Evolutionary conservation across 1,140 invertebrate genomes (phyloP).

Genomic region (Zaprionus taronus): DNA sequence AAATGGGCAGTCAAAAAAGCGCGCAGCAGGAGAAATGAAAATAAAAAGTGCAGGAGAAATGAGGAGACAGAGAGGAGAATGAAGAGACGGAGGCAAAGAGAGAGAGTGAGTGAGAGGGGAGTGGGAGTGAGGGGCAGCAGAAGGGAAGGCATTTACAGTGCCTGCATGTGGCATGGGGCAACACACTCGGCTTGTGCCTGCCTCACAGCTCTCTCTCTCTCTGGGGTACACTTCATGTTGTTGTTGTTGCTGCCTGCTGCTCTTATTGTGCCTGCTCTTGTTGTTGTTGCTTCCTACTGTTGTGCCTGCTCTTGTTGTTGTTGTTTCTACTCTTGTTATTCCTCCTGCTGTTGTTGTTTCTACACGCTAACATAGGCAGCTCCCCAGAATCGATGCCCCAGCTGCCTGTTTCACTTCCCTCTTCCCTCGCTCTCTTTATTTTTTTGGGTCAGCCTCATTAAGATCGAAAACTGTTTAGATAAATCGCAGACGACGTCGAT

Average conservation of each 20-base stretch:
- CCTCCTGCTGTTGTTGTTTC: constrained; percentile 51
- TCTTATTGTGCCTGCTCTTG: neutral
- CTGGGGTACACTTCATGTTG: constrained; percentile 64
- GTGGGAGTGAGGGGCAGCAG: neutral
- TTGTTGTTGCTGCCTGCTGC: constrained; percentile 6
- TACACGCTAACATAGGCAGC: constrained; percentile 15
- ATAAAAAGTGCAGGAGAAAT: constrained; percentile 15
- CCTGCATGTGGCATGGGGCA: neutral
- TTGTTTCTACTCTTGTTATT: constrained; percentile 54
- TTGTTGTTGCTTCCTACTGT: neutral
- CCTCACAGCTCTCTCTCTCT: constrained; percentile 22
- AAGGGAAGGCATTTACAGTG: neutral
- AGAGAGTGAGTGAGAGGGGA: neutral
- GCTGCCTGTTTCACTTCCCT: neutral
- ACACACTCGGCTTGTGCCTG: constrained; percentile 12
- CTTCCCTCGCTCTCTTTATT: too few relatives aligned
- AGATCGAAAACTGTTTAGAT: constrained; percentile 12
- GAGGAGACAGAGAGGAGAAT: neutral
- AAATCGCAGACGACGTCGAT: constrained; percentile 6
- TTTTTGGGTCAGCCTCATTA: constrained; percentile 30
- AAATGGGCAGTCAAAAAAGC: constrained; percentile 61
- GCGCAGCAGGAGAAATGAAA: constrained; percentile 25
- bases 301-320: constrained; percentile 41
- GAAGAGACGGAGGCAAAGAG: neutral
- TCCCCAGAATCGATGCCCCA: constrained; percentile 32